These are phyloP conservation scores for Tamandua tetradactyla DNA, from an alignment of 2,797 vertebrate genomes.

Conservation along the genomic window DNA sequence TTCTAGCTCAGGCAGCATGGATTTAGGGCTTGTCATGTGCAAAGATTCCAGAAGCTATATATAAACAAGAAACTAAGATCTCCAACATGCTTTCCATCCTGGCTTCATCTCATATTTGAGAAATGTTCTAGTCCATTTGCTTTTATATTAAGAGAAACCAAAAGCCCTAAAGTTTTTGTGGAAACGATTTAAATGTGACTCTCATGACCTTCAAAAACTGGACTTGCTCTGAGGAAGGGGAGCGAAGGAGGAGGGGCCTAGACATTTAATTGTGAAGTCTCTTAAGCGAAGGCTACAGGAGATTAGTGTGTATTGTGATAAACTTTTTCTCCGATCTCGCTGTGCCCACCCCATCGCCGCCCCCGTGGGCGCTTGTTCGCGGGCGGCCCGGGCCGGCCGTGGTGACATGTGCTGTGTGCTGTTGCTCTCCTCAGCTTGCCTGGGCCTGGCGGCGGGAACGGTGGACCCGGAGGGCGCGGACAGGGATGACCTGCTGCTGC, in stretches of 20 bases:
- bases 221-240: neutral
- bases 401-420: slow-evolving; percentile 26
- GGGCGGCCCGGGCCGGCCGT: neutral
- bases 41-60: neutral
- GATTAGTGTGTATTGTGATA: neutral
- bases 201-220: neutral
- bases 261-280: neutral
- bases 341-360: neutral
- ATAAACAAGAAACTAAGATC: neutral
- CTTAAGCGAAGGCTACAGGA: neutral
- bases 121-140: slow-evolving; percentile 46
- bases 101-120: slow-evolving; percentile 49
- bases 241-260: neutral
- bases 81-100: slow-evolving; percentile 5
- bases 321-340: neutral
- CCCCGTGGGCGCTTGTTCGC: neutral
- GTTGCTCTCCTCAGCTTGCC: slow-evolving; percentile 80
- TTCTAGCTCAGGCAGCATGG: neutral
- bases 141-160: slow-evolving; percentile 49
- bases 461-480: slow-evolving; percentile 86
- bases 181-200: neutral
- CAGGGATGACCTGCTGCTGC: slow-evolving; percentile 89
- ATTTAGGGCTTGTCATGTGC: neutral
- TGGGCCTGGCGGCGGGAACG: slow-evolving; percentile 78
- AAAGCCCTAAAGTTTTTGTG: neutral